Evolutionary conservation across 92 coral and sea anemone species (phyloP).

Genomic region (Muricea muricata): DNA sequence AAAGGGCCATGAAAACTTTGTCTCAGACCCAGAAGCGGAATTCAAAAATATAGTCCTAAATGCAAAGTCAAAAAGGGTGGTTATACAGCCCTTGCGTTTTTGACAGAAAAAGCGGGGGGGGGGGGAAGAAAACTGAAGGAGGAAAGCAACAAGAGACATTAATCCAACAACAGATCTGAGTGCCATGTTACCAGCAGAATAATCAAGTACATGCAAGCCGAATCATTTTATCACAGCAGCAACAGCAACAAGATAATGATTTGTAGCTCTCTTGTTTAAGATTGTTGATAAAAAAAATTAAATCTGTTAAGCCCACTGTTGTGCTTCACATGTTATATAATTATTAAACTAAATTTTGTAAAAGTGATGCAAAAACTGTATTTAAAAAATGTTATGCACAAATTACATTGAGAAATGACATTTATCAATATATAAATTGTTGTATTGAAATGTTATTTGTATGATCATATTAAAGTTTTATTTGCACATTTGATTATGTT

Average conservation of each 20-base stretch:
- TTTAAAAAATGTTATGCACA: not conserved
- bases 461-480: not conserved
- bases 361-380: not conserved
- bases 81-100: constrained; percentile 1
- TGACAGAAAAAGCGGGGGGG: not conserved
- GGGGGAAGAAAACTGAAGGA: constrained; percentile 3
- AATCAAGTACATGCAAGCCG: constrained; percentile 9
- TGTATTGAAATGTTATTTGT: not conserved
- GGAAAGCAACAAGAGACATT: not conserved
- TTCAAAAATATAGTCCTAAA: not conserved
- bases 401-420: not conserved
- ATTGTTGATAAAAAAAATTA: constrained; percentile 13
- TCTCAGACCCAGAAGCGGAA: not conserved
- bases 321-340: not conserved
- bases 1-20: not conserved
- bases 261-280: constrained; percentile 21
- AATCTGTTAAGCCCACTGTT: not conserved
- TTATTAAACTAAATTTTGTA: too few relatives aligned
- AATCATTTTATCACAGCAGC: constrained; percentile 19
- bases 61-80: constrained; percentile 22
- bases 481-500: not conserved
- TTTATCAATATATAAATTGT: not conserved
- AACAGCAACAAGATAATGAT: constrained; percentile 25
- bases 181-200: constrained; percentile 2
- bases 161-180: not conserved